Evolutionary conservation across 1,140 invertebrate genomes (phyloP).

Genomic region (Drosophila lini): DNA sequence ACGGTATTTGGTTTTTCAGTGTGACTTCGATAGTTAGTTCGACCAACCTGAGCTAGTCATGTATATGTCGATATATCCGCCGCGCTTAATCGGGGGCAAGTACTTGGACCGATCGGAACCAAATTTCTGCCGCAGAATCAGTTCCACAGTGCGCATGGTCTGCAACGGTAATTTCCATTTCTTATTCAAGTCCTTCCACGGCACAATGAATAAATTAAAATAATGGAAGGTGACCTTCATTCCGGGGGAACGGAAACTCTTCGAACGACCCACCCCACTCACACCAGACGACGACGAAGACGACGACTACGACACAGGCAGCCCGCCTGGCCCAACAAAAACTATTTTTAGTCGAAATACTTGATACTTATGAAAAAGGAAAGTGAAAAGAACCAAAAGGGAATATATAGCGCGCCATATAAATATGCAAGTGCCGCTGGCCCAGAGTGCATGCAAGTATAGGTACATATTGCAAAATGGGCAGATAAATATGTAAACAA

Average conservation of each 20-base stretch:
- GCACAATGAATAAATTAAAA: constrained; percentile 28
- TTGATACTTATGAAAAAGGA: constrained; percentile 73
- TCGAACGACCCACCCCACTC: constrained; percentile 31
- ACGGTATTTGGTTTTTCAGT: constrained; percentile 34
- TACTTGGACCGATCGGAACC: constrained; percentile 91
- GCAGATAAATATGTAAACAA: neutral
- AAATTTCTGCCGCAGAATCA: constrained; percentile 89
- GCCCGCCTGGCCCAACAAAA: constrained; percentile 33
- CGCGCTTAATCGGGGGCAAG: constrained; percentile 92
- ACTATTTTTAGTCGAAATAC: constrained; percentile 73
- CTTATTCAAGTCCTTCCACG: constrained; percentile 33
- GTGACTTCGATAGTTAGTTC: constrained; percentile 25
- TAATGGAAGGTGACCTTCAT: constrained; percentile 30
- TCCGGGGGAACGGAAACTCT: constrained; percentile 34
- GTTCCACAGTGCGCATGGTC: constrained; percentile 89
- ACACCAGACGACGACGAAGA: constrained; percentile 10
- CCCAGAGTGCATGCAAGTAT: constrained; percentile 8
- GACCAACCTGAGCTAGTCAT: constrained; percentile 92
- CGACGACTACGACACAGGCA: constrained; percentile 26
- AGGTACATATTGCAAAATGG: constrained; percentile 34
- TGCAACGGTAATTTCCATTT: constrained; percentile 84
- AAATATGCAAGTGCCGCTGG: constrained; percentile 15
- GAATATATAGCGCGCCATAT: constrained; percentile 30
- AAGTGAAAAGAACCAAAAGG: constrained; percentile 58
- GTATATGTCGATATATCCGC: constrained; percentile 93